Base-by-base conservation (phyloP, 2,888 invertebrate genomes). In the Augochlorella aurata region DNA sequence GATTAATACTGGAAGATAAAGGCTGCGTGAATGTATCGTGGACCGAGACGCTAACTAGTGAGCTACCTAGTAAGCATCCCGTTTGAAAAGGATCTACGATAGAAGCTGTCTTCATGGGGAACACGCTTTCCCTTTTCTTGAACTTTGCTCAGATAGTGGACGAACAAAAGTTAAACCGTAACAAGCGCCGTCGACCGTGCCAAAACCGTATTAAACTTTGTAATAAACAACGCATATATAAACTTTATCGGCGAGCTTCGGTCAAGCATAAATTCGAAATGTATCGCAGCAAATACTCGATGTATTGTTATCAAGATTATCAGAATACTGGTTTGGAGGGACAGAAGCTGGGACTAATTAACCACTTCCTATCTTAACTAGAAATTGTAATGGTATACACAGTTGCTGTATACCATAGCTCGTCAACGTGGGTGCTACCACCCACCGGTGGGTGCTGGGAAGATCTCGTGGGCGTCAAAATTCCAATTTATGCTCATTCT, bases 1-100 rank as follows among this genome's bases (percentile, higher is more conserved):
- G 61, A 61, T 61, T 61, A 61, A 61, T 61, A 61, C 61, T 61
- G 16, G 61, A 24, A 61, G 61, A 61, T 61, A 61, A 61, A 61
- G 61, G 29, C 29, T 29, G 61, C 16, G 61, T 61, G 58, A 58
- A 58, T 24, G 58, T 24, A 58, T 29, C 61, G 61, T 29, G 61
- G 61, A 58, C 24, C 58, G 58, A 58, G 58, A 61, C 61, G 61
- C 61, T 61, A 61, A 61, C 61, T 29, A 61, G 61, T 58, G 58
- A 58, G 58, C 58, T 58, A 58, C 58, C 58, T 38, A 58, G 58
- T 24, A 14, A 58, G 58, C 58, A 58, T 58, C 61, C 29, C 61
- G 61, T 29, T 29, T 29, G 61, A 61, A 29, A 61, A 61, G 61
- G 61, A 61, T 61, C 61, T 29, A 29, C 61, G 61, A 29, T 61